Conservation (phyloP, 2,888 invertebrate genomes). For the Thelaira solivaga region DNA sequence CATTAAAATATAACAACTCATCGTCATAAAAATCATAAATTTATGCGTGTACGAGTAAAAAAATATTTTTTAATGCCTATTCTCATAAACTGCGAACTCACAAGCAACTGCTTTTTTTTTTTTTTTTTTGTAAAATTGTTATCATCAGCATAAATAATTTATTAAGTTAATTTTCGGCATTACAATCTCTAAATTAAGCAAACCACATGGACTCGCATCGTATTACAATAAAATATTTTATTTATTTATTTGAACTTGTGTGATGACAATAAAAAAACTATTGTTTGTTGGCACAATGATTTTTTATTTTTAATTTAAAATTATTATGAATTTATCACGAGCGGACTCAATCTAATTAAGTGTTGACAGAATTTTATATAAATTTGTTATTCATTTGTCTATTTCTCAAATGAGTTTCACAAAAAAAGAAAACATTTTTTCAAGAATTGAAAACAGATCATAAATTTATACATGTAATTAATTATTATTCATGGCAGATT, state of each 20-base stretch:
- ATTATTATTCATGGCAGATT: constrained; percentile 56
- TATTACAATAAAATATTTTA: not conserved
- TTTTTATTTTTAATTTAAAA: not conserved
- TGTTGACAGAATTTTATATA: constrained; percentile 19
- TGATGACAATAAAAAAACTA: not conserved
- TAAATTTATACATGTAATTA: constrained; percentile 33
- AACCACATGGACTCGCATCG: not conserved
- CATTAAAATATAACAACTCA: constrained; percentile 40
- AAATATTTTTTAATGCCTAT: not conserved
- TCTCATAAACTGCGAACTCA: too few relatives aligned
- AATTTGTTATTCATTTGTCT: not conserved
- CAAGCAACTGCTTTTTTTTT: too few relatives aligned
- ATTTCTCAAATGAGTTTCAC: not conserved
- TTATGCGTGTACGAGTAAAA: too few relatives aligned
- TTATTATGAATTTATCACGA: constrained; percentile 30
- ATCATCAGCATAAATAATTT: constrained; percentile 55
- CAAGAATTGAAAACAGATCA: constrained; percentile 31
- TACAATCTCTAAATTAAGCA: constrained; percentile 1
- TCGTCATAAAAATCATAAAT: constrained; percentile 45
- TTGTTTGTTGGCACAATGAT: constrained; percentile 2
- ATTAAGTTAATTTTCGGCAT: constrained; percentile 3
- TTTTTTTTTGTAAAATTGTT: constrained; percentile 52
- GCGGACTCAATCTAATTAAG: constrained; percentile 42
- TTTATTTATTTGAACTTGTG: constrained; percentile 4
- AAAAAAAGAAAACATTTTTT: not conserved